Evolutionary conservation across 23 tunicate genomes (phyloP), one percentile per base, ranked within the genome.

Genomic region (Ascidia mentula): DNA sequence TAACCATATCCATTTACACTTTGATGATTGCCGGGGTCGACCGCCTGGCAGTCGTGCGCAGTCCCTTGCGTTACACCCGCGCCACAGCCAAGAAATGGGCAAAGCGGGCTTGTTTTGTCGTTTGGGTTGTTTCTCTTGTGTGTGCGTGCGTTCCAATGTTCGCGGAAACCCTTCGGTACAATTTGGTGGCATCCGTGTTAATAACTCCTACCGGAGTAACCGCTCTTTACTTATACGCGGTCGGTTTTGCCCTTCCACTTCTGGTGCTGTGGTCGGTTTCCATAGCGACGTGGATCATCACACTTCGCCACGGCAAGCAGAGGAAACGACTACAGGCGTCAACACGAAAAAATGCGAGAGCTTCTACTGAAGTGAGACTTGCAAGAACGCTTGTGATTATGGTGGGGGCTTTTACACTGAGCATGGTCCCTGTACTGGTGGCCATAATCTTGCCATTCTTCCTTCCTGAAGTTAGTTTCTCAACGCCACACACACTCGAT

Each of bases 401-500:
- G 80, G 80, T 77, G 18, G 80, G 74, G 9, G 83, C 61, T 46
- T 65, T 79, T 31, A 79, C 83, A 18, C 46, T 65, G 2, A 79
- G 83, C 37, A 28, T 79, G 42, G 33, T 79, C 36, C 83, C 83
- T 3, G 59, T 61, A 1, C 34, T 60, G 7, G 83, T 69, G 9
- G 34, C 69, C 45, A 32, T 65, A 12, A 37, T 37, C 2, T 4
- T 34, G 46, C 53, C 40, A 53, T 60, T 61, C 28, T 60, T 61
- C 28, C 26, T 35, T 36, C 20, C 75, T 26, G 13, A 35, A 0
- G n/a, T 60, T 18, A 37, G 35, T 35, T 35, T 53, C 31, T 32
- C 13, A 18, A 37, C 53, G 15, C 45, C 37, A 9, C 39, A 34
- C 6, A 59, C 37, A 35, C 59, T 79, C 18, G 26, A 79, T 31